phyloP scores from a whole-genome alignment of 2,888 invertebrate species.

The Eupithecia abbreviata region DNA sequence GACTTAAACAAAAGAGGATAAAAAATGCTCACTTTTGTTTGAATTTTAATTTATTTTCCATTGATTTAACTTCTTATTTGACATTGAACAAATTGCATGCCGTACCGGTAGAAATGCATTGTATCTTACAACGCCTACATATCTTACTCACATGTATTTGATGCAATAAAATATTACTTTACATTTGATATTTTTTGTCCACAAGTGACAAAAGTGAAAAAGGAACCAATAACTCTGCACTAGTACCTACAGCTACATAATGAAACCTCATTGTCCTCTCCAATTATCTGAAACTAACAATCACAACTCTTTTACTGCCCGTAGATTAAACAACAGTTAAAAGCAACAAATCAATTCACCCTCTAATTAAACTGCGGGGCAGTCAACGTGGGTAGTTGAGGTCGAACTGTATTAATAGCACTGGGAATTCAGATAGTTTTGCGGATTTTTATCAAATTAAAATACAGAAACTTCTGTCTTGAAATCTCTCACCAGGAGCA shows the following conservation, averaged over 20 bases:
- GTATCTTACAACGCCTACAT: too few relatives aligned
- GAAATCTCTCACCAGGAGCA: too few relatives aligned
- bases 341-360: slow-evolving; percentile 74
- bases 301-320: slow-evolving; percentile 30
- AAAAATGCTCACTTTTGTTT: neutral
- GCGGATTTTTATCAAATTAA: neutral
- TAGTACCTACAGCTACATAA: neutral
- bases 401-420: slow-evolving; percentile 3
- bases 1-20: too few relatives aligned
- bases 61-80: too few relatives aligned
- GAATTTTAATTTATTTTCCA: too few relatives aligned
- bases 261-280: slow-evolving; percentile 21
- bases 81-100: too few relatives aligned
- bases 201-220: too few relatives aligned
- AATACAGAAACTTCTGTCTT: neutral
- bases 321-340: slow-evolving; percentile 28
- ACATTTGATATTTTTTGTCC: too few relatives aligned
- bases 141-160: too few relatives aligned
- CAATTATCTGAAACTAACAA: slow-evolving; percentile 33
- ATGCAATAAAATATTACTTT: too few relatives aligned
- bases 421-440: neutral
- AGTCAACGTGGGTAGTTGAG: slow-evolving; percentile 60
- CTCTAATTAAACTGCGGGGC: slow-evolving; percentile 78
- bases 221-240: too few relatives aligned
- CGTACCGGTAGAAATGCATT: too few relatives aligned